Percentiles rank a stretch among this genome's conserved stretches.
phyloP scores from a whole-genome alignment of 2,113 vertebrate species.

The Columba livia region DNA sequence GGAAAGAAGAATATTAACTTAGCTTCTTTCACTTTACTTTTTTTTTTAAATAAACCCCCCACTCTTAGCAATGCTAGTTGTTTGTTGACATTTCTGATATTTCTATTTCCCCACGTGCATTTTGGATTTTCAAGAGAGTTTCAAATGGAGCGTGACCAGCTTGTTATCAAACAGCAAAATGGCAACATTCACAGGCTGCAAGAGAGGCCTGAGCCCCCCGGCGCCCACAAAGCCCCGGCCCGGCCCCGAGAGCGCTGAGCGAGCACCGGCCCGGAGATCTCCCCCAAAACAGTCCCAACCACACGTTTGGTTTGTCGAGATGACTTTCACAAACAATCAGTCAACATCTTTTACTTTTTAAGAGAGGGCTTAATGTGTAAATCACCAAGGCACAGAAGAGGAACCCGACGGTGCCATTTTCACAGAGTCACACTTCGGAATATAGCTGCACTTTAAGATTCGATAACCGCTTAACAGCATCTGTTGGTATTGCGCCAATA shows the following conservation, averaged over 20 bases:
- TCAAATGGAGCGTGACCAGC: background rate
- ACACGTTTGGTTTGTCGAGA: background rate
- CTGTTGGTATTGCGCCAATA: constrained; percentile 66
- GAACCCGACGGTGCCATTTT: constrained; percentile 43
- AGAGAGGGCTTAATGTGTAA: background rate
- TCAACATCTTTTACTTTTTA: background rate
- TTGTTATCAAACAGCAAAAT: background rate
- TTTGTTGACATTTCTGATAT: background rate
- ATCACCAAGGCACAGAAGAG: background rate
- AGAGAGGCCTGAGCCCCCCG: background rate
- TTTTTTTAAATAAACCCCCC: background rate
- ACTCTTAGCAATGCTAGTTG: background rate
- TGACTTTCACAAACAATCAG: background rate
- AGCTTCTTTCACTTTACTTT: background rate
- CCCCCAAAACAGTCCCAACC: background rate
- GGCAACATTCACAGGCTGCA: background rate
- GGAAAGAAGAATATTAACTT: background rate
- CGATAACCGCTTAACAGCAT: constrained; percentile 34
- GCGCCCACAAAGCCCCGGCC: background rate
- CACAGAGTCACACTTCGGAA: constrained; percentile 26
- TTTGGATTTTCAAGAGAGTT: background rate
- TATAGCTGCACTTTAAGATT: constrained; percentile 29
- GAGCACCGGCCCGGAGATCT: background rate
- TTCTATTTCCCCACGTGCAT: background rate
- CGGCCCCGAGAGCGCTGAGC: background rate